Base-by-base conservation (phyloP, 2,113 vertebrate species). In the Merops nubicus region DNA sequence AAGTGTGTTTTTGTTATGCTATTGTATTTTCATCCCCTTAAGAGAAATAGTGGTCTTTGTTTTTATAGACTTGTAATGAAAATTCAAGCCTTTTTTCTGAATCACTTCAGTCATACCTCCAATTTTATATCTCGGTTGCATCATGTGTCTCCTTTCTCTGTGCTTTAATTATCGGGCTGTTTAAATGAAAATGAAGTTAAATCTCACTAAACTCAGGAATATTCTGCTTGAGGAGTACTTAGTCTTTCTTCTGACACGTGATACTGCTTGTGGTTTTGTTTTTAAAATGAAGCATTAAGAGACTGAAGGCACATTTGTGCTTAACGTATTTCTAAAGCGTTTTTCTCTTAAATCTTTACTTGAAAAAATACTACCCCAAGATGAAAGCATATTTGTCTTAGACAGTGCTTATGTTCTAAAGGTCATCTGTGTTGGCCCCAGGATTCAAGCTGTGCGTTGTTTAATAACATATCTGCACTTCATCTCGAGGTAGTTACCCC, bases 381-480 rank as follows among this genome's bases (percentile, higher is more conserved):
- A 97, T 96, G 92, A 96, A 97, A 95, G 85, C 92, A 94, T 97
- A 97, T 97, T 96, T 97, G 88, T 94, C 78, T 91, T 97, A 91
- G 95, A 92, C 93, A 93, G 70, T 97, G 91, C 84, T 97, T 96
- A 74, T 97, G 82, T 97, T 96, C 86, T 76, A 97, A 97, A 97
- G 92, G 90, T 97, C 95, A 97, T 97, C 93, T 97, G 29, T 83
- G 90, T 92, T 97, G 91, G 93, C 85, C 93, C 74, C 77, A 14
- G 89, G 93, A 93, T 96, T 97, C 97, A 97, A 96, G 95, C 92
- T 98, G 86, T 97, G 93, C 51, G 45, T 97, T 97, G 87, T 98
- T 97, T 96, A 97, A 94, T 98, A 97, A 98, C 89, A 78, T 96
- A 95, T 95, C 88, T 97, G 89, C 95, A 96, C 91, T 97, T 97